Evolutionary conservation across 2,113 vertebrate species (phyloP).

Genomic region (Prinia subflava): DNA sequence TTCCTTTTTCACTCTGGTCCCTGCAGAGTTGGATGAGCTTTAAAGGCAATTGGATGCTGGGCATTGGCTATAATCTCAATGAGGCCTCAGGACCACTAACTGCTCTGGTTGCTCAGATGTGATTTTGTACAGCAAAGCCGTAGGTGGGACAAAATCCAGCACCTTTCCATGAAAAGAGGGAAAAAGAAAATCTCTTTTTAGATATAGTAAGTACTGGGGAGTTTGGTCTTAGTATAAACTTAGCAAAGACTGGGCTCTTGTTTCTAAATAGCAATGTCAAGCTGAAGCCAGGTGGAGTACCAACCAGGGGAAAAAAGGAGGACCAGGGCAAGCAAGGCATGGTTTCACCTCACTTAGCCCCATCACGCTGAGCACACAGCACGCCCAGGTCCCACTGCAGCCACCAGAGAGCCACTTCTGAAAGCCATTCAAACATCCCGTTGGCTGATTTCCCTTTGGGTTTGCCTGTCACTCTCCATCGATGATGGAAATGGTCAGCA

Average conservation of each 20-base stretch:
- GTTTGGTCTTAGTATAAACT: neutral
- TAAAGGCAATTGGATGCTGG: accelerated
- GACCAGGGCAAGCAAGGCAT: neutral
- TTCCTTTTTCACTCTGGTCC: neutral
- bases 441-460: neutral
- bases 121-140: neutral
- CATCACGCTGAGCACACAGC: neutral
- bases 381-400: neutral
- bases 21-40: neutral
- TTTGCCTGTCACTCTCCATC: neutral
- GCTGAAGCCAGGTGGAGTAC: neutral
- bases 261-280: neutral
- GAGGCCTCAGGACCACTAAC: neutral
- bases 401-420: neutral
- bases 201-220: neutral
- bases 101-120: neutral
- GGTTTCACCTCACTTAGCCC: neutral
- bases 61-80: neutral
- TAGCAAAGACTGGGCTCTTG: neutral
- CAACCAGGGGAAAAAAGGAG: neutral
- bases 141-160: neutral
- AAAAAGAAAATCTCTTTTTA: neutral
- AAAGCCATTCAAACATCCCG: neutral
- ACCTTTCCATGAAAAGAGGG: neutral
- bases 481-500: accelerated